Base-by-base conservation (phyloP, 2,888 invertebrate genomes). In the Liopterus haemorrhoidalis region DNA sequence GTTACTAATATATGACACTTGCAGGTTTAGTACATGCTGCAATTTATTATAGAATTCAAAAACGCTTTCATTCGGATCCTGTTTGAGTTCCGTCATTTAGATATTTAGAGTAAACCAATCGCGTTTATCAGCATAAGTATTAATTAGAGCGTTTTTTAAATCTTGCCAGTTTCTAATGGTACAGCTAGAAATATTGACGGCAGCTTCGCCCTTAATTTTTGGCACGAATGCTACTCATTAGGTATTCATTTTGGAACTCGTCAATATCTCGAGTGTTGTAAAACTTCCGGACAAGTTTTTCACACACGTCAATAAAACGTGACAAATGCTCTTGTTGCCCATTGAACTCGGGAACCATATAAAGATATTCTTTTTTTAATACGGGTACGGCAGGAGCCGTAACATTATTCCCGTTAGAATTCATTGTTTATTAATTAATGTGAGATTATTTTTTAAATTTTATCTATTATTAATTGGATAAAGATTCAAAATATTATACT, bases 121-220 rank as follows among this genome's bases (percentile, higher is more conserved):
- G 6, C 47, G 14, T 51, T 49, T 43, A 37, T 47, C 49, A 12
- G 43, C 36, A 32, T 50, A 52, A 21, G 38, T 41, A 32, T 48
- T 51, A 18, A 46, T 8, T 19, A 52, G 12, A 4, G 50, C 48
- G 2, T 6, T 25, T 45, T 48, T 51, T 30, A 51, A 35, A 39
- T 51, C 51, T 45, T 11, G 11, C 46, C 49, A 49, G 42, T 11
- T 30, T 12, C 16, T 35, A 2, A 46, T 41, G 21, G 15, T 30
- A 41, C 31, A 31, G 24, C 22, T 37, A 1, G 38, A 41, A 37
- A 48, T 51, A 19, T 51, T 48, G 33, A 33, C 20, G 8, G 50
- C 51, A 2, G 48, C 51, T 28, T 41, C 33, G 14, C 48, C 48
- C 28, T 32, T 51, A 5, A 50, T 24, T 50, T 44, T 51, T 20